Percentiles rank a stretch among this genome's conserved stretches.
These are phyloP conservation scores for Campoplex capitator DNA, from an alignment of 2,888 invertebrate genomes.

Conservation along the genomic window DNA sequence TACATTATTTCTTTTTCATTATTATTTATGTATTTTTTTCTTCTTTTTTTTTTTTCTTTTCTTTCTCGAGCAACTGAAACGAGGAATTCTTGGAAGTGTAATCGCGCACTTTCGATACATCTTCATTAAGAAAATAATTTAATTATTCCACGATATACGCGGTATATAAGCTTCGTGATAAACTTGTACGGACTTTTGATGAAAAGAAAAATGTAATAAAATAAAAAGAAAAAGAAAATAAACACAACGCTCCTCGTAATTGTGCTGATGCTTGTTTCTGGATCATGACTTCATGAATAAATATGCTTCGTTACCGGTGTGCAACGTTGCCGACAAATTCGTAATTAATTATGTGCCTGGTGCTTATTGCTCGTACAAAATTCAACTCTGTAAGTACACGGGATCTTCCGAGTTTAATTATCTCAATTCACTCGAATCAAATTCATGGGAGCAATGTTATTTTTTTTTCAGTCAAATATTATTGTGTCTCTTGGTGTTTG, in stretches of 20 bases:
- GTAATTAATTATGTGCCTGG: constrained; percentile 31
- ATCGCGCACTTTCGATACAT: constrained; percentile 49
- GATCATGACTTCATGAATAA: constrained; percentile 56
- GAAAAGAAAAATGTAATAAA: neutral
- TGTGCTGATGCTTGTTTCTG: constrained; percentile 50
- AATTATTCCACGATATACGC: constrained; percentile 29
- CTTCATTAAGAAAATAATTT: constrained; percentile 62
- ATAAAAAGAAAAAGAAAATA: constrained; percentile 8
- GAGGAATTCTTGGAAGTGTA: constrained; percentile 32
- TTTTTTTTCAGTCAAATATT: neutral
- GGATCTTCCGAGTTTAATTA: neutral
- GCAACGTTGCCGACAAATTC: constrained; percentile 33
- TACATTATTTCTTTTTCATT: neutral
- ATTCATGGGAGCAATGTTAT: neutral
- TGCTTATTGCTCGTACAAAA: neutral
- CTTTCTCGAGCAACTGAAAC: neutral
- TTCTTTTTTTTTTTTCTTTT: constrained; percentile 21
- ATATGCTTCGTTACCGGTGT: constrained; percentile 34
- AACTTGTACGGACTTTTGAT: constrained; percentile 23
- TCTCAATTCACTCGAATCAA: neutral
- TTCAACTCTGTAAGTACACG: neutral
- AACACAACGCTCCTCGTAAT: constrained; percentile 29
- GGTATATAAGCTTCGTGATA: neutral
- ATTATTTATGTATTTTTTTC: constrained; percentile 13
- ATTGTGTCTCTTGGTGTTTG: neutral